These are phyloP conservation scores for Aramus guarauna DNA, from an alignment of 2,113 vertebrate genomes.

Conservation along the genomic window DNA sequence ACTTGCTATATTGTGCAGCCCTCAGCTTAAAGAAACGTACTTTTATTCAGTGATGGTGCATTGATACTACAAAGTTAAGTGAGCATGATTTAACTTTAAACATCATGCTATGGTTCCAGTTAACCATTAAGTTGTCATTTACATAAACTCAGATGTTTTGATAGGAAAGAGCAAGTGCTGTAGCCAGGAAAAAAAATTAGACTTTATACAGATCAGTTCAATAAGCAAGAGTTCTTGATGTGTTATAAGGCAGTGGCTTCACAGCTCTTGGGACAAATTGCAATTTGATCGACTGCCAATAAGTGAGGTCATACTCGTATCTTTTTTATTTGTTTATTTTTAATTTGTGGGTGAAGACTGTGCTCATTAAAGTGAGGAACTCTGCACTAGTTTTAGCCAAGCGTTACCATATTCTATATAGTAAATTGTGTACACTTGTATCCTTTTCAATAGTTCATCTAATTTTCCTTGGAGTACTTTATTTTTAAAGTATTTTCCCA, in stretches of 20 bases:
- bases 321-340: slow-evolving; percentile 70
- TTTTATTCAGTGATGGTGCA: not conserved
- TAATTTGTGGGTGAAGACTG: slow-evolving; percentile 58
- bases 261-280: slow-evolving; percentile 45
- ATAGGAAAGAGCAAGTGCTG: slow-evolving; percentile 3
- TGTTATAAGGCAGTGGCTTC: slow-evolving; percentile 31
- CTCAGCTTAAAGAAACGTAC: not conserved
- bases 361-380: slow-evolving; percentile 54
- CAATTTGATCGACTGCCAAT: slow-evolving; percentile 40
- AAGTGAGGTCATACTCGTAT: not conserved
- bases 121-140: slow-evolving; percentile 10
- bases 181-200: not conserved
- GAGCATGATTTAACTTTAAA: not conserved
- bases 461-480: slow-evolving; percentile 31
- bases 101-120: not conserved
- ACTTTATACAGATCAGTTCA: not conserved
- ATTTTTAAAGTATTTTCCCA: slow-evolving; percentile 8
- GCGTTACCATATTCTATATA: slow-evolving; percentile 19
- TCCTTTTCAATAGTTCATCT: not conserved
- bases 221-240: not conserved
- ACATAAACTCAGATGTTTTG: slow-evolving; percentile 7
- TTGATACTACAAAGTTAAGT: not conserved
- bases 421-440: not conserved
- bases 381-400: slow-evolving; percentile 21
- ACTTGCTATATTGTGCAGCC: not conserved